A percentile compares a stretch with the other conserved stretches of the same genome.
phyloP scores from a whole-genome alignment of 2,888 invertebrate species.

The Chironomus tentans region DNA sequence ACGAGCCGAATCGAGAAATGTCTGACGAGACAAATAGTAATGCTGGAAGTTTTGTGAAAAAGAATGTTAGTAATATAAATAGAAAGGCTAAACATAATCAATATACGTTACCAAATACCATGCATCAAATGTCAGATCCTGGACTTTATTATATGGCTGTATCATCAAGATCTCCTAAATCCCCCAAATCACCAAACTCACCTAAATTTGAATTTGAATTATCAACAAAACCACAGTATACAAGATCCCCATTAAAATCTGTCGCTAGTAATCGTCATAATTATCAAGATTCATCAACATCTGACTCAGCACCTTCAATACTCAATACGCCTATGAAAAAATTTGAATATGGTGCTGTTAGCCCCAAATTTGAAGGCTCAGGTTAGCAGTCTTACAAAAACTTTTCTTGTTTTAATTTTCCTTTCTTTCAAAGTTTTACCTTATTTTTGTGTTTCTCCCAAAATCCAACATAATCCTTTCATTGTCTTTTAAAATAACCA shows the following conservation, averaged over 20 bases:
- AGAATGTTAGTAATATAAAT: neutral
- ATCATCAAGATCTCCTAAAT: slow-evolving; percentile 30
- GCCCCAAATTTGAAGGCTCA: slow-evolving; percentile 33
- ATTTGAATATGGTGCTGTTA: slow-evolving; percentile 48
- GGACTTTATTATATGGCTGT: neutral
- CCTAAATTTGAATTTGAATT: slow-evolving; percentile 9
- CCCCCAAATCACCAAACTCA: slow-evolving; percentile 35
- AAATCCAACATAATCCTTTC: neutral
- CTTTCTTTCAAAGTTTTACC: slow-evolving; percentile 2
- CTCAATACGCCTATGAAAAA: slow-evolving; percentile 50
- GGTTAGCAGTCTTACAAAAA: slow-evolving; percentile 1
- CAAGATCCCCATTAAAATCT: neutral
- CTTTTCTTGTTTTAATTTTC: no score
- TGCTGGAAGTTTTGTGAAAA: neutral
- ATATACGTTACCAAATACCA: neutral
- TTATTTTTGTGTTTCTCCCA: neutral
- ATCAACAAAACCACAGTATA: neutral
- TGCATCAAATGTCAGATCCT: slow-evolving; percentile 14
- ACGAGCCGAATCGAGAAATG: slow-evolving; percentile 29
- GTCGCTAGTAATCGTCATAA: slow-evolving; percentile 35
- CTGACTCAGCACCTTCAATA: slow-evolving; percentile 44
- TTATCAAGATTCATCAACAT: slow-evolving; percentile 34
- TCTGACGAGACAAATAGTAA: neutral
- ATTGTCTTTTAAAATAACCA: neutral
- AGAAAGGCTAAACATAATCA: neutral